These are phyloP conservation scores for Australoheros facetus DNA, from an alignment of 2,797 vertebrate genomes.

Conservation along the genomic window DNA sequence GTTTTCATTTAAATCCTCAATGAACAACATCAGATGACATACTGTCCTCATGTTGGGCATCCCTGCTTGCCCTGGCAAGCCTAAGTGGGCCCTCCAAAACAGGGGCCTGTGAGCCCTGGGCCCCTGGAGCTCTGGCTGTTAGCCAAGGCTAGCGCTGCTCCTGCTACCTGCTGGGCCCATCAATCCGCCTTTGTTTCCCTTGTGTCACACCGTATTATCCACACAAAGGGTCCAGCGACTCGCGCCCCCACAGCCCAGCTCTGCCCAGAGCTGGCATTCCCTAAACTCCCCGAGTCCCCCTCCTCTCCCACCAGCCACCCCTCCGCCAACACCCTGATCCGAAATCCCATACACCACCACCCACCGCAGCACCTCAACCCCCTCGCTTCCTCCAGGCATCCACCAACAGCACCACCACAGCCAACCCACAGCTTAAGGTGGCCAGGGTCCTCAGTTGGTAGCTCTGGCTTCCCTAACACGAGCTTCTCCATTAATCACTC, in stretches of 20 bases:
- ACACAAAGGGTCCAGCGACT: constrained; percentile 84
- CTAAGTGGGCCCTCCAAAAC: constrained; percentile 75
- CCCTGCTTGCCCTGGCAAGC: constrained; percentile 73
- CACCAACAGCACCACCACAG: constrained; percentile 43
- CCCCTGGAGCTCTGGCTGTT: constrained; percentile 80
- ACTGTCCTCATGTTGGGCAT: constrained; percentile 71
- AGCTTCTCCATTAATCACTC: constrained; percentile 45
- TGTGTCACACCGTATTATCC: constrained; percentile 98
- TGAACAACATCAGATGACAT: constrained; percentile 51
- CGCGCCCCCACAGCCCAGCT: constrained; percentile 79
- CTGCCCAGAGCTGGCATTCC: constrained; percentile 92
- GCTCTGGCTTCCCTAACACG: constrained; percentile 20
- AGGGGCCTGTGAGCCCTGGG: constrained; percentile 80
- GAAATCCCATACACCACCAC: constrained; percentile 79
- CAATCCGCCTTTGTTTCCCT: constrained; percentile 97
- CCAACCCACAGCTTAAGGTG: constrained; percentile 42
- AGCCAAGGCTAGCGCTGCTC: constrained; percentile 87
- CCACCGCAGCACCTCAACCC: constrained; percentile 59
- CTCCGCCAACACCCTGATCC: constrained; percentile 69
- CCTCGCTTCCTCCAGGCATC: constrained; percentile 60
- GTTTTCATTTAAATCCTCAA: constrained; percentile 20
- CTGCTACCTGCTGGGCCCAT: constrained; percentile 98
- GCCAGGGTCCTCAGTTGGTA: constrained; percentile 19
- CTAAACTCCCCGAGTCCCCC: constrained; percentile 66
- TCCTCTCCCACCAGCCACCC: constrained; percentile 43